phyloP scores from a whole-genome alignment of 2,888 invertebrate species.

The Microchrysa polita region DNA sequence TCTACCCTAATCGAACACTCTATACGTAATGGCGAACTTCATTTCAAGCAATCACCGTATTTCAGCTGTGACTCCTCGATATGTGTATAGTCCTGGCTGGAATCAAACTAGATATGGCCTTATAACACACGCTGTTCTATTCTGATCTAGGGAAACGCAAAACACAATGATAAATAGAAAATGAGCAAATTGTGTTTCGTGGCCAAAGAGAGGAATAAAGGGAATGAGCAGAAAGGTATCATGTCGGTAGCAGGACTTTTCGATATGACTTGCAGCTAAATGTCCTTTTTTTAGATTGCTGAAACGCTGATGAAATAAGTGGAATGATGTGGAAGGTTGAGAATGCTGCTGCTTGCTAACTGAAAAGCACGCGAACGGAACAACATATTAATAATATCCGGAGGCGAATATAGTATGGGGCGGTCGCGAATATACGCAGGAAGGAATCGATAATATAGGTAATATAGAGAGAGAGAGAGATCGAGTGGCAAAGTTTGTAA shows the following conservation, averaged over 20 bases:
- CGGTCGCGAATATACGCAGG: slow-evolving; percentile 18
- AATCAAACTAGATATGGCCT: neutral
- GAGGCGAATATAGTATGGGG: too few relatives aligned
- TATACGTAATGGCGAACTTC: neutral
- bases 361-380: slow-evolving; percentile 11
- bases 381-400: slow-evolving; percentile 39
- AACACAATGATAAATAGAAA: slow-evolving; percentile 49
- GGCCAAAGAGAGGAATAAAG: slow-evolving; percentile 20
- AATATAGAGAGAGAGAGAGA: slow-evolving; percentile 2
- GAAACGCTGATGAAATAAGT: slow-evolving; percentile 17
- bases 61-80: neutral
- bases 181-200: slow-evolving; percentile 47
- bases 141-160: neutral
- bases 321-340: neutral
- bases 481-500: slow-evolving; percentile 12
- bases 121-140: too few relatives aligned
- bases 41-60: slow-evolving; percentile 1
- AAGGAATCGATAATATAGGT: slow-evolving; percentile 33
- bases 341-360: neutral
- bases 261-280: slow-evolving; percentile 42
- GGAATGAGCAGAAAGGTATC: too few relatives aligned
- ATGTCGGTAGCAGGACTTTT: slow-evolving; percentile 38
- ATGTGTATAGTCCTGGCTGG: neutral
- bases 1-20: neutral
- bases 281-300: slow-evolving; percentile 28